Conservation (phyloP, 1,140 invertebrate genomes). For the Pteromalus puparum region DNA sequence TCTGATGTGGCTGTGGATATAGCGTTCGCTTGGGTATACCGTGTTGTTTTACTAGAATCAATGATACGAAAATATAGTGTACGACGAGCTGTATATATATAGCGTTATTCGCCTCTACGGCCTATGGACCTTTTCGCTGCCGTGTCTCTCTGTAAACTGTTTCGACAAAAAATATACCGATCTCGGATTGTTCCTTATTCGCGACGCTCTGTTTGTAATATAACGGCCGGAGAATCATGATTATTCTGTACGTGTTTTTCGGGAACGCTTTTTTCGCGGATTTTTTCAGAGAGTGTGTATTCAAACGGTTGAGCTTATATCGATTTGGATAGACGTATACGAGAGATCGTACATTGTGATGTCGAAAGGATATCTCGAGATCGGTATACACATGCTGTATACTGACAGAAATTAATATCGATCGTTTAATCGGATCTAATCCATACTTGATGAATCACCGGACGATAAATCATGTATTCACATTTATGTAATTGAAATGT, state of each 20-base stretch:
- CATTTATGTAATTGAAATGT: neutral
- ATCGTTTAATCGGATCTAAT: slow-evolving; percentile 1
- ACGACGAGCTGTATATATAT: neutral
- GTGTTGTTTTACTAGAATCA: neutral
- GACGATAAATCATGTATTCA: neutral
- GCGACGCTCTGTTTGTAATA: neutral
- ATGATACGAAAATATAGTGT: neutral
- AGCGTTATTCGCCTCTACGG: neutral
- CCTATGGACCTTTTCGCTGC: neutral
- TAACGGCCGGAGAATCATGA: neutral
- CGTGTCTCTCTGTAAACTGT: neutral
- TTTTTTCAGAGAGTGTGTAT: neutral
- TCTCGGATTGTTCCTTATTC: neutral
- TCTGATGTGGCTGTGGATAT: no score
- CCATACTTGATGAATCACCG: neutral
- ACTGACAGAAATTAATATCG: neutral
- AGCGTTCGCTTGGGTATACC: neutral
- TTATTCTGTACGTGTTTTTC: neutral
- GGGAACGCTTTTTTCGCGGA: neutral
- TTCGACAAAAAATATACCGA: neutral
- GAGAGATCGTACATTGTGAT: neutral
- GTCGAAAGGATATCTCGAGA: neutral
- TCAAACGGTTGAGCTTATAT: neutral
- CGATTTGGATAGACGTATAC: neutral
- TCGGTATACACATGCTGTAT: neutral